These are phyloP conservation scores for Gasterosteus aculeatus DNA, from an alignment of 2,113 vertebrate species.

Conservation along the genomic window DNA sequence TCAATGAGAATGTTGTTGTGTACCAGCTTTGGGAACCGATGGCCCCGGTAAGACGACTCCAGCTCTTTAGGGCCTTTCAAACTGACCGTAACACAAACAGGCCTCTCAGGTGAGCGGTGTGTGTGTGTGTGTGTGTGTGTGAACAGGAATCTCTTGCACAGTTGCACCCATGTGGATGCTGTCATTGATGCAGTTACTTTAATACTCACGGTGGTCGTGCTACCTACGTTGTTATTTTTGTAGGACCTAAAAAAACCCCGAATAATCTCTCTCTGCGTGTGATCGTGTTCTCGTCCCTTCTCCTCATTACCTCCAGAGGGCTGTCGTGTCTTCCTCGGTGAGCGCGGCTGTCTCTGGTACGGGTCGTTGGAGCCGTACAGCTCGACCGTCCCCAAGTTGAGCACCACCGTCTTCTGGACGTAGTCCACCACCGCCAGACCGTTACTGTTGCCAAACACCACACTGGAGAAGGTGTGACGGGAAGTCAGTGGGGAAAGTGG, in stretches of 20 bases:
- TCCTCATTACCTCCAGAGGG: constrained; percentile 91
- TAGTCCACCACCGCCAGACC: constrained; percentile 98
- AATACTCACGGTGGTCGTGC: background rate
- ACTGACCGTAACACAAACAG: background rate
- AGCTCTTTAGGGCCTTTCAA: background rate
- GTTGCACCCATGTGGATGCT: background rate
- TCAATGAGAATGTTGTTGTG: background rate
- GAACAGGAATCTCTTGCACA: background rate
- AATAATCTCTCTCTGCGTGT: background rate
- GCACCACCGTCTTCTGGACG: constrained; percentile 94
- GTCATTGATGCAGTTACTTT: background rate
- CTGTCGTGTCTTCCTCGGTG: constrained; percentile 94
- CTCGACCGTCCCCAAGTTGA: constrained; percentile 93
- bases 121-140: background rate
- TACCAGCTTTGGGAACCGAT: background rate
- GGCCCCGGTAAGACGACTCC: background rate
- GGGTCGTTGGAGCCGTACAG: constrained; percentile 95
- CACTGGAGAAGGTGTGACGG: constrained; percentile 39
- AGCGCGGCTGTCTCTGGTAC: constrained; percentile 95
- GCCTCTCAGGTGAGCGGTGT: background rate
- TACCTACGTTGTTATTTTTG: too few species aligned
- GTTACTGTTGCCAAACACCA: constrained; percentile 98
- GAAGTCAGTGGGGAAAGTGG: background rate
- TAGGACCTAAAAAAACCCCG: background rate
- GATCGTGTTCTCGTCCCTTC: background rate